Conservation (phyloP, 2,888 invertebrate genomes). For the Leucophenga montana region DNA sequence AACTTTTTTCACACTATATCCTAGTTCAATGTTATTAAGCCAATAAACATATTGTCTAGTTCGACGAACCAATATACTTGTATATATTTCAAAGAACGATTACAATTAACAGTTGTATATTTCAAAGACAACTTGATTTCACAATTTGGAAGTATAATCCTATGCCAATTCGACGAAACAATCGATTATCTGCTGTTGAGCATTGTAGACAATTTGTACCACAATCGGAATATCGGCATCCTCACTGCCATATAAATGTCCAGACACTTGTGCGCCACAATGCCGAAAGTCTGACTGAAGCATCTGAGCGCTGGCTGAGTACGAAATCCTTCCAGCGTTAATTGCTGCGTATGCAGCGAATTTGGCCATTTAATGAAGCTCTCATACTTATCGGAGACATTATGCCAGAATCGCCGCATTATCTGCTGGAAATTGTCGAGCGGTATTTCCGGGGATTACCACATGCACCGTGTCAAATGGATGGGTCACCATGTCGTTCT, state of each 20-base stretch:
- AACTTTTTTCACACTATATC: no score
- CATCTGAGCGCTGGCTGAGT: slow-evolving; percentile 46
- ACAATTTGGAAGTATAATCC: no score
- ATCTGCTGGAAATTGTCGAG: slow-evolving; percentile 63
- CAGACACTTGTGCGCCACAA: slow-evolving; percentile 65
- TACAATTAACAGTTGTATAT: no score
- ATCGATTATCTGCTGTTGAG: slow-evolving; percentile 67
- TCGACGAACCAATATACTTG: no score
- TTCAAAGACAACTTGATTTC: no score
- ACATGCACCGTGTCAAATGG: no score
- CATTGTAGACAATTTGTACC: slow-evolving; percentile 69
- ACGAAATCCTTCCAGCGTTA: slow-evolving; percentile 57
- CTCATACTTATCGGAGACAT: slow-evolving; percentile 68
- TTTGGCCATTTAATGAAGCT: slow-evolving; percentile 71
- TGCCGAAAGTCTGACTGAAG: slow-evolving; percentile 64
- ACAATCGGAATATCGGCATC: slow-evolving; percentile 69
- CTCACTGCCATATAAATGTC: slow-evolving; percentile 68
- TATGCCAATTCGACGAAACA: slow-evolving; percentile 69
- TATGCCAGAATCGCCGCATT: slow-evolving; percentile 68
- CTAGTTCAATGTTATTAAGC: no score
- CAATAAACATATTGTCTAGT: no score
- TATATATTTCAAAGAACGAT: no score
- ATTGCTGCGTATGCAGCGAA: slow-evolving; percentile 57
- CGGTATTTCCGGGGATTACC: no score
- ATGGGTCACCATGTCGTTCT: no score